Conservation (phyloP, 2,888 invertebrate species). For the Ceratothoa steindachneri region DNA sequence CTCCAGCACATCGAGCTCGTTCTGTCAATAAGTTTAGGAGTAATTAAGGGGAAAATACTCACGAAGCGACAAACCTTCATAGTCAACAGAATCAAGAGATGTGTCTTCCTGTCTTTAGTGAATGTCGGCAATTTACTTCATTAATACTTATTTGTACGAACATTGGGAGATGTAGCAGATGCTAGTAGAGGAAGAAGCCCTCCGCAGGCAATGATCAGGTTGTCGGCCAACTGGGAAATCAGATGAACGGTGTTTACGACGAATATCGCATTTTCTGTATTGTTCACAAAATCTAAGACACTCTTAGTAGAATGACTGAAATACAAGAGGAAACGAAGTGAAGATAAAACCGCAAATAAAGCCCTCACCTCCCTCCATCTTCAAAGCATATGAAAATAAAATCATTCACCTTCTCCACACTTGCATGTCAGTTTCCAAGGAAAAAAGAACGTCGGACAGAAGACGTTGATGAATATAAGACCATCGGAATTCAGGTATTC, state of each 20-base stretch:
- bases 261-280: conserved; percentile 96
- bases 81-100: no score
- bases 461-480: conserved; percentile 96
- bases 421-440: conserved; percentile 95
- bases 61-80: no score
- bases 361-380: no score
- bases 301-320: conserved; percentile 81
- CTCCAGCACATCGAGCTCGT: conserved; percentile 95
- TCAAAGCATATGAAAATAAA: no score
- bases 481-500: conserved; percentile 99
- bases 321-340: not conserved
- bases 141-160: no score
- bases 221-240: conserved; percentile 97
- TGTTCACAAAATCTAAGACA: conserved; percentile 95
- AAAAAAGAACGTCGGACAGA: conserved; percentile 90
- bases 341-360: no score
- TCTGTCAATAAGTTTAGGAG: conserved; percentile 63
- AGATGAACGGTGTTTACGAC: conserved; percentile 99
- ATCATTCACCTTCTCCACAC: conserved; percentile 70
- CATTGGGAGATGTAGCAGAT: conserved; percentile 96
- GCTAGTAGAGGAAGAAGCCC: conserved; percentile 92
- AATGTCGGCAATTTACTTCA: no score
- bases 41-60: no score
- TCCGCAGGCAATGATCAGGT: conserved; percentile 96
- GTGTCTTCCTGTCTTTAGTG: no score